A percentile compares a stretch with the other conserved stretches of the same genome.
phyloP scores from a whole-genome alignment of 2,888 invertebrate genomes.

The Amiota communis region DNA sequence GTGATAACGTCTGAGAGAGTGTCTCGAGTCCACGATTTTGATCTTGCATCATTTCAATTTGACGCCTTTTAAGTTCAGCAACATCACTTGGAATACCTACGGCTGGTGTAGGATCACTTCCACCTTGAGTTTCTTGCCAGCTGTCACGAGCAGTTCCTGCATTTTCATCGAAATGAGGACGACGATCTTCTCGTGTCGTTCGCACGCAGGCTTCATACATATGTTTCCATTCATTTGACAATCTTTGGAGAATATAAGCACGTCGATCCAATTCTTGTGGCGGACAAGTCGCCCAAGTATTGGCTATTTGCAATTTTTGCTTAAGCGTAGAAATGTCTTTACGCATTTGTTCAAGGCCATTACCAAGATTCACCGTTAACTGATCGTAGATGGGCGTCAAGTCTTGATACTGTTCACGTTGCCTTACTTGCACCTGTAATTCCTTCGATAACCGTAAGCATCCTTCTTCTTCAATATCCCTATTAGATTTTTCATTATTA shows the following conservation, averaged over 20 bases:
- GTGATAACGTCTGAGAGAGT: conserved; percentile 81
- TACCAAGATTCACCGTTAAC: conserved; percentile 76
- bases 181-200: conserved; percentile 46
- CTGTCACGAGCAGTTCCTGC: not conserved
- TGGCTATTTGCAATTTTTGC: conserved; percentile 75
- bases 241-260: conserved; percentile 76
- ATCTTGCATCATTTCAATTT: conserved; percentile 78
- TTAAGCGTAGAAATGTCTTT: conserved; percentile 77
- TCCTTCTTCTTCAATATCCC: conserved; percentile 79
- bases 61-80: conserved; percentile 75
- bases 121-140: conserved; percentile 30
- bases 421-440: conserved; percentile 77
- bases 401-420: conserved; percentile 74
- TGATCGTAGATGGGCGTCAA: conserved; percentile 7
- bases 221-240: conserved; percentile 77
- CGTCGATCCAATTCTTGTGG: conserved; percentile 78
- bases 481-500: conserved; percentile 53
- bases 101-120: conserved; percentile 47
- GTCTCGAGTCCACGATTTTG: conserved; percentile 86
- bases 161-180: not conserved
- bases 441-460: conserved; percentile 79
- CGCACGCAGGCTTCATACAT: conserved; percentile 73
- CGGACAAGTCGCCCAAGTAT: conserved; percentile 50
- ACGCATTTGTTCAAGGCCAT: conserved; percentile 78
- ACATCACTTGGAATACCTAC: conserved; percentile 71